Evolutionary conservation across 30 jellyfish, hydroid and myxozoan species (phyloP), one percentile per base, ranked within the genome.

Genomic region (Turritopsis dohrnii): DNA sequence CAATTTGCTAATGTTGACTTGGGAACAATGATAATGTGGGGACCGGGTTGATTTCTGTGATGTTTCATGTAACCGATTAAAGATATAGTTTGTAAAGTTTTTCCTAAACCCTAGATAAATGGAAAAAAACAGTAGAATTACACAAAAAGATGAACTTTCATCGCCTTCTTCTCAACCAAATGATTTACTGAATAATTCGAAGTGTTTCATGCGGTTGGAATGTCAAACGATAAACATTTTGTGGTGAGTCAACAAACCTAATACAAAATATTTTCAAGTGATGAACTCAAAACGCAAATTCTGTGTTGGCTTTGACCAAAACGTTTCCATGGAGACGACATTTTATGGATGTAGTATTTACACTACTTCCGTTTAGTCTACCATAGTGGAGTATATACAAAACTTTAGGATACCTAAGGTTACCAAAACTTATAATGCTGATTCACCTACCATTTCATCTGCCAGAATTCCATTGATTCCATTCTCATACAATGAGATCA

Each of bases 401-500:
- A n/a, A n/a, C n/a, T n/a, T n/a, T n/a, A n/a, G n/a, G 60, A 41
- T 3, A 41, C 13, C 13, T 41, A 13, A 41, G 60, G 60, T 13
- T 41, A 3, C 9, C 60, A 30, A 26, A 9, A 28, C 16, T 13
- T 9, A 9, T 1, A 28, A 22, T 52, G 54, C 1, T 1, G 52
- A 1, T 25, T n/a, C 16, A 60, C 90, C 20, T 83, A 93, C 98
- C 98, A 95, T 95, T 90, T 95, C 99, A 90, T 95, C 99, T 53
- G 99, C 99, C 18, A 95, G 87, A 52, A 95, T 95, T 22, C 99
- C 99, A 90, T 95, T 95, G 69, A 95, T 95, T 18, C 99, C 99
- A 90, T 95, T 95, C 54, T 95, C 96, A 84, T 89, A 95, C 25
- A 95, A 89, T 16, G 97, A 89, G 73, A 95, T 95, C 85, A 95